Evolutionary conservation across 2,888 invertebrate genomes (phyloP).

Genomic region (Cabera pusaria): DNA sequence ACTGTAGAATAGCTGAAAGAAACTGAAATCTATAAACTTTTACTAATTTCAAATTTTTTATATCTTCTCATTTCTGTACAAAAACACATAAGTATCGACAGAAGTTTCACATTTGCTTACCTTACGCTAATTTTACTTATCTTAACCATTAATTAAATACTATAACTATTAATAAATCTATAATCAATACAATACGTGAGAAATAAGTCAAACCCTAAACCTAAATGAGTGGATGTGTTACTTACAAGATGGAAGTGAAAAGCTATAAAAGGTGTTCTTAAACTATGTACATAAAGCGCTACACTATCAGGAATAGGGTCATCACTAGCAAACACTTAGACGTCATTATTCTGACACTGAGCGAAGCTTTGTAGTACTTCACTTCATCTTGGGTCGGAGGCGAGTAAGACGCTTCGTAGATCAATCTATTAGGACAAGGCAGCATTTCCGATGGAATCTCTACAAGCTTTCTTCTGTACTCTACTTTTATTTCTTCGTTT

Average conservation of each 20-base stretch:
- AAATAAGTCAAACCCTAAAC: neutral
- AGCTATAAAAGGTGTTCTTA: constrained; percentile 7
- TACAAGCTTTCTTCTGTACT: constrained; percentile 61
- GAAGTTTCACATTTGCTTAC: too few relatives aligned
- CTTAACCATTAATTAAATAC: too few relatives aligned
- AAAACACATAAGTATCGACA: too few relatives aligned
- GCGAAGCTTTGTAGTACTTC: constrained; percentile 68
- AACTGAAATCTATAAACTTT: too few relatives aligned
- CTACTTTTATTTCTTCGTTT: constrained; percentile 57
- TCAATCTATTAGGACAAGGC: constrained; percentile 65
- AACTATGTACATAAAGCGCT: constrained; percentile 45
- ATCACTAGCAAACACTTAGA: constrained; percentile 38
- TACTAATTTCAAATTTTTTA: too few relatives aligned
- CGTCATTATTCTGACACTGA: constrained; percentile 36
- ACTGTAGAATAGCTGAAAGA: too few relatives aligned
- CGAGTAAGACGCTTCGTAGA: constrained; percentile 63
- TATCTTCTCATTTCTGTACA: too few relatives aligned
- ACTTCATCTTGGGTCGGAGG: constrained; percentile 77
- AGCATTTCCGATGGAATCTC: constrained; percentile 67
- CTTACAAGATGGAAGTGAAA: constrained; percentile 13
- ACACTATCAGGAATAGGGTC: constrained; percentile 43
- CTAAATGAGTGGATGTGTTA: constrained; percentile 9
- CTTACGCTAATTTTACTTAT: too few relatives aligned
- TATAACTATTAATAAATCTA: neutral
- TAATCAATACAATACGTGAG: neutral